Evolutionary conservation across 2,113 vertebrate genomes (phyloP).

Genomic region (Eolophus roseicapilla): DNA sequence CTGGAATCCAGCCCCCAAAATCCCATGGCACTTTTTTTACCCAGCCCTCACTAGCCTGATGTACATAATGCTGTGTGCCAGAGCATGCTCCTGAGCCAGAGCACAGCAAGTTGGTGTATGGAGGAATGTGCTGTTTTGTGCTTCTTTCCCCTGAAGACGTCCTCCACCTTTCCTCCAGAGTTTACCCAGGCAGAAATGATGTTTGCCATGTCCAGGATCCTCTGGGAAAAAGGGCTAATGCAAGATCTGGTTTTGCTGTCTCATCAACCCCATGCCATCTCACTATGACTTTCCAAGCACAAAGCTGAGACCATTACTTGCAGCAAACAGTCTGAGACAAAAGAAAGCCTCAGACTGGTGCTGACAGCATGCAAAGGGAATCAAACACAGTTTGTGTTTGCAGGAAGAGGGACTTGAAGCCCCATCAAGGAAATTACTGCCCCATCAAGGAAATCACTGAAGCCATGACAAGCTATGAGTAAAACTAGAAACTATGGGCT

Average conservation of each 20-base stretch:
- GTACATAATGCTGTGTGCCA: fast-evolving
- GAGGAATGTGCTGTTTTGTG: neutral
- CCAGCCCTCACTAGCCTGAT: neutral
- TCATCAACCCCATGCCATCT: neutral
- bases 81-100: neutral
- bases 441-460: neutral
- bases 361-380: neutral
- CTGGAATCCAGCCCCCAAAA: neutral
- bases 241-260: neutral
- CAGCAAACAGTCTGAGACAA: neutral
- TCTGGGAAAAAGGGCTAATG: neutral
- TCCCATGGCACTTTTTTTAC: neutral
- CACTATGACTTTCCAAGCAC: neutral
- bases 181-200: neutral
- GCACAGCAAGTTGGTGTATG: fast-evolving
- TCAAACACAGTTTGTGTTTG: neutral
- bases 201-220: neutral
- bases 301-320: neutral
- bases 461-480: neutral
- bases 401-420: neutral
- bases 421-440: neutral
- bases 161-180: neutral
- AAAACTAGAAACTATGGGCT: neutral
- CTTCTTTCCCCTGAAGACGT: neutral
- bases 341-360: neutral